Conservation (phyloP, 1,140 invertebrate genomes). For the Watersipora subatra region DNA sequence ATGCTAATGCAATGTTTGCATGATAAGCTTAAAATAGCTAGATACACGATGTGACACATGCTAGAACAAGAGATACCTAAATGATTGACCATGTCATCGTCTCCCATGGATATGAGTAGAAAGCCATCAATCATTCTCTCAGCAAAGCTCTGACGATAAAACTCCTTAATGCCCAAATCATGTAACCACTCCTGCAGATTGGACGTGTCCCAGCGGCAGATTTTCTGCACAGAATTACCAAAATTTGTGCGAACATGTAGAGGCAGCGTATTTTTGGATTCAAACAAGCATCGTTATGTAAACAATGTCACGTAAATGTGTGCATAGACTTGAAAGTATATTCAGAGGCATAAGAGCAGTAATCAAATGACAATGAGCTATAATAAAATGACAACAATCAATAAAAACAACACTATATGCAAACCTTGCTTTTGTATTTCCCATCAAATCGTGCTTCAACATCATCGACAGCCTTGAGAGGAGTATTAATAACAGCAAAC, state of each 20-base stretch:
- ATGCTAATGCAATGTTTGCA: no score
- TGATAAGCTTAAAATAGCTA: no score
- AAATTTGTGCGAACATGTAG: not conserved
- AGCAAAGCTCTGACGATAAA: conserved; percentile 32
- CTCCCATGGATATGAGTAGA: conserved; percentile 34
- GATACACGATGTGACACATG: no score
- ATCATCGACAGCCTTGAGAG: conserved; percentile 18
- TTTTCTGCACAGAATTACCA: conserved; percentile 16
- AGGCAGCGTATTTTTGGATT: not conserved
- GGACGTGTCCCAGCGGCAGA: conserved; percentile 30
- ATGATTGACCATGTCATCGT: conserved; percentile 31
- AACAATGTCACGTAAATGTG: not conserved
- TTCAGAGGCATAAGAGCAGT: no score
- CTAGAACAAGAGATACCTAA: no score
- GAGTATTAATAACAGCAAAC: conserved; percentile 21
- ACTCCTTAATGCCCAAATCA: conserved; percentile 34
- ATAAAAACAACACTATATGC: not conserved
- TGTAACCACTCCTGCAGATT: conserved; percentile 39
- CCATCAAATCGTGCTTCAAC: conserved; percentile 28
- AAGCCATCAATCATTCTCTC: conserved; percentile 37
- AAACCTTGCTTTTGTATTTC: conserved; percentile 25
- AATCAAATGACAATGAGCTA: no score
- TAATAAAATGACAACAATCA: not conserved
- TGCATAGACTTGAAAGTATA: no score
- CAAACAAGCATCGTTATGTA: not conserved